Evolutionary conservation across 2,113 vertebrate genomes (phyloP), one percentile per base, ranked within the genome.

Genomic region (Bothrops jararaca): DNA sequence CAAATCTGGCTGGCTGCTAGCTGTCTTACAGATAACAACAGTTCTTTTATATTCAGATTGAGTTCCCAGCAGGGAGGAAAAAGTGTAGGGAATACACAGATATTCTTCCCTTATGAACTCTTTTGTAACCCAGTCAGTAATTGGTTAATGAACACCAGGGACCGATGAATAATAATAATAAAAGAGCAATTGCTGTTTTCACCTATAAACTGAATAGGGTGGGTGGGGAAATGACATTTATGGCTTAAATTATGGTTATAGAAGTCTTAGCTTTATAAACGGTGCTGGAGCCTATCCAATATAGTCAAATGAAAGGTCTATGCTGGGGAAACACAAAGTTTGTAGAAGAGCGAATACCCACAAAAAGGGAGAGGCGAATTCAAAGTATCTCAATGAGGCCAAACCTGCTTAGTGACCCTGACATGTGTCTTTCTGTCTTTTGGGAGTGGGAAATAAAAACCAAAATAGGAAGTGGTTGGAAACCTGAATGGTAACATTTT

Each of bases 1-100:
- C 74, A 80, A 80, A 42, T 80, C 48, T 18, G 64, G 42, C 53
- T 26, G 26, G 85, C 34, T 64, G 34, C 74, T 58, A 34, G 52
- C 45, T 39, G 39, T 57, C 29, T 89, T 89, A 57, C 53, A 58
- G 29, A n/a, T 92, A 89, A 89, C 29, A 69, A 88, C 52, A 26
- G 20, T 15, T 58, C 29, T 50, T 89, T 92, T 89, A 89, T 57
- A 92, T 60, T 89, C 92, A 50, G 69, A 86, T 86, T 90, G 24
- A 39, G 34, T 58, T 85, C 42, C 56, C 88, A 85, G 22, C 39
- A 85, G 53, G 88, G 52, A 57, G 39, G 45, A 85, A 80, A 92
- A 69, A 88, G 85, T 64, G 11, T 29, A 85, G 88, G 54, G 88
- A 92, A 89, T 89, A 85, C 26, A 89, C 50, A 69, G 88, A 22